phyloP scores from a whole-genome alignment of 2,113 vertebrate species.

The Anolis sagrei region DNA sequence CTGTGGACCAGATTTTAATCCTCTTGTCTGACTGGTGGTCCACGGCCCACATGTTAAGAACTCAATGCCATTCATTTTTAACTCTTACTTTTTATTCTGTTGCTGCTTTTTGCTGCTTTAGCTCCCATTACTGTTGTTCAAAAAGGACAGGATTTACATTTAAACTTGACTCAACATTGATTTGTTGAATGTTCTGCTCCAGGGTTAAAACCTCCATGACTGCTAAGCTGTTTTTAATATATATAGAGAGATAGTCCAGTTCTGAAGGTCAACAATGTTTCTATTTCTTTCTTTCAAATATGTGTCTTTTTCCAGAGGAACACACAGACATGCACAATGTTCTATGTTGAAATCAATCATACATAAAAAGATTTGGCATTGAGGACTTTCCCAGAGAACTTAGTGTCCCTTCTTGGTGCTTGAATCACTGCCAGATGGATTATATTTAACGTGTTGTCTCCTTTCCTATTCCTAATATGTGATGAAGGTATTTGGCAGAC shows the following conservation, averaged over 20 bases:
- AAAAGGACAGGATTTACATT: not conserved
- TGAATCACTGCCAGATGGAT: not conserved
- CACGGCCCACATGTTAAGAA: too few species aligned
- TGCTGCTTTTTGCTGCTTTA: not conserved
- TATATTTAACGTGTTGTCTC: not conserved
- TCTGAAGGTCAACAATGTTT: not conserved
- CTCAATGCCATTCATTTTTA: not conserved
- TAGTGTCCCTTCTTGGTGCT: not conserved
- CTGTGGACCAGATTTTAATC: too few species aligned
- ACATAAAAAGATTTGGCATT: slow-evolving; percentile 8
- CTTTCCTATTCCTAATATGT: not conserved
- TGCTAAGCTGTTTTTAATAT: not conserved
- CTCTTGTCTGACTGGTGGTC: too few species aligned
- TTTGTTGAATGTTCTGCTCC: not conserved
- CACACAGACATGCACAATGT: too few species aligned
- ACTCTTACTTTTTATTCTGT: too few species aligned
- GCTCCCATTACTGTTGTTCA: not conserved
- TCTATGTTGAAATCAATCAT: slow-evolving; percentile 51
- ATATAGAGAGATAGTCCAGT: too few species aligned
- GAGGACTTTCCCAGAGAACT: not conserved
- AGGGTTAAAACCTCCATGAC: not conserved
- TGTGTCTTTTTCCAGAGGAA: not conserved
- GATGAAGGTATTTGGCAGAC: not conserved
- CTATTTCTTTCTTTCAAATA: not conserved
- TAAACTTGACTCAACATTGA: not conserved